Evolutionary conservation across 2,888 invertebrate species (phyloP), one percentile per base, ranked within the genome.

Genomic region (Diarsia dahlii): DNA sequence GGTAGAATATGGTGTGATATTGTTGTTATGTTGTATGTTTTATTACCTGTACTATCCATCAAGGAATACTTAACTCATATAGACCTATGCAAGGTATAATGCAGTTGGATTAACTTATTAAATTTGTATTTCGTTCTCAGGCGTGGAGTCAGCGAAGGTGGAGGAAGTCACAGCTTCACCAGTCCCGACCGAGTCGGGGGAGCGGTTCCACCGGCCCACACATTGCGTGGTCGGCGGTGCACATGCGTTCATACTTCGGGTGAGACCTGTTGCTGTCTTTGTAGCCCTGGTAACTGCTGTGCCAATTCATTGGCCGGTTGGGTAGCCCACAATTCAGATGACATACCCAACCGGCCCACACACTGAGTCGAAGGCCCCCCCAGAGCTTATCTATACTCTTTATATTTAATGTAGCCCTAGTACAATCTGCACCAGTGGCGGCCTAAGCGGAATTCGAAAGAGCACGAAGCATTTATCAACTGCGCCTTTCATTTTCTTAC

Each of bases 211-310:
- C 56, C 87, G 80, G 3, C 82, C 82, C 45, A 74, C 89, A 60
- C 91, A 92, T 39, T 95, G 95, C 82, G 88, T 95, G n/a, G 96
- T 96, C 9, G 95, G 95, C 0, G 96, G 96, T 8, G 95, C 96
- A 0, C 96, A 97, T 78, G 96, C 96, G 0, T 95, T 96, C 75
- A 95, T 97, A 80, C 92, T 96, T 10, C 91, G 94, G 91, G 96
- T 95, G 76, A 82, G 76, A 13, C 13, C n/a, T 76, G 0, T 12
- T 46, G 2, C 3, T 46, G 12, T 48, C 3, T 74, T 34, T 76
- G 66, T 62, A 28, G 18, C 20, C 50, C 68, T 74, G 18, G 72
- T 60, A 28, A 18, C 58, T 3, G 28, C 18, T 58, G 9, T 8
- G 9, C 15, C 58, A 39, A 39, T 39, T 39, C 39, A 39, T 39